phyloP scores from a whole-genome alignment of 2,888 invertebrate genomes.

The Amblyteles armatorius region DNA sequence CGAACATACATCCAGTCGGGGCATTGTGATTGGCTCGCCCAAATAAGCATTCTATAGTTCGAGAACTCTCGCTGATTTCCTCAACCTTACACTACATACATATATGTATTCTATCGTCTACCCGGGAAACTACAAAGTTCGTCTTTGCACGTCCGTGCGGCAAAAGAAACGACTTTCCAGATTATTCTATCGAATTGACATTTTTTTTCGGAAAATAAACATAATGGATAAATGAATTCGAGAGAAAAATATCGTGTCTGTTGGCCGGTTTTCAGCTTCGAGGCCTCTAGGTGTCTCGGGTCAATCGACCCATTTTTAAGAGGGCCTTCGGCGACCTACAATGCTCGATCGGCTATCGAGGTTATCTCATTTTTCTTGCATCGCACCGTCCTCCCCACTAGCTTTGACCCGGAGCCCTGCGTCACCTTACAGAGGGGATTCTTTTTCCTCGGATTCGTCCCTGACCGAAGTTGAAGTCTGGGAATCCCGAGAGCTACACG shows the following conservation, averaged over 20 bases:
- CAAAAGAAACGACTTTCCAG: not conserved
- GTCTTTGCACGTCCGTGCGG: not conserved
- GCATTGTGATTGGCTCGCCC: slow-evolving; percentile 71
- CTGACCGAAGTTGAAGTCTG: slow-evolving; percentile 47
- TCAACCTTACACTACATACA: not conserved
- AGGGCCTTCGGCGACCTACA: slow-evolving; percentile 40
- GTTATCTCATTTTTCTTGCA: slow-evolving; percentile 54
- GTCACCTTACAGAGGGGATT: slow-evolving; percentile 37
- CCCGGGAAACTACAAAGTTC: not conserved
- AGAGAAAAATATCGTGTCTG: not conserved
- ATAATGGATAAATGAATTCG: not conserved
- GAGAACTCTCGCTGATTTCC: slow-evolving; percentile 22
- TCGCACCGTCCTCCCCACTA: slow-evolving; percentile 3
- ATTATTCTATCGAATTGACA: no score
- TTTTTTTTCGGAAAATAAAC: no score
- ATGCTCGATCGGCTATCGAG: slow-evolving; percentile 30
- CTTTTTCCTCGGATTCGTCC: slow-evolving; percentile 27
- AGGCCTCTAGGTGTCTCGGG: not conserved
- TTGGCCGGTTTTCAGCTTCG: not conserved
- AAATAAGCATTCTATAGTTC: slow-evolving; percentile 50
- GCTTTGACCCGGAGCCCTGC: slow-evolving; percentile 28
- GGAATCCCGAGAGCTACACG: slow-evolving; percentile 22
- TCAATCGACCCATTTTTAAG: slow-evolving; percentile 35
- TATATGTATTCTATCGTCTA: slow-evolving; percentile 10
- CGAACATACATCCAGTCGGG: slow-evolving; percentile 65